These are phyloP conservation scores for Leptinotarsa texana DNA, from an alignment of 1,140 invertebrate genomes.

Conservation along the genomic window DNA sequence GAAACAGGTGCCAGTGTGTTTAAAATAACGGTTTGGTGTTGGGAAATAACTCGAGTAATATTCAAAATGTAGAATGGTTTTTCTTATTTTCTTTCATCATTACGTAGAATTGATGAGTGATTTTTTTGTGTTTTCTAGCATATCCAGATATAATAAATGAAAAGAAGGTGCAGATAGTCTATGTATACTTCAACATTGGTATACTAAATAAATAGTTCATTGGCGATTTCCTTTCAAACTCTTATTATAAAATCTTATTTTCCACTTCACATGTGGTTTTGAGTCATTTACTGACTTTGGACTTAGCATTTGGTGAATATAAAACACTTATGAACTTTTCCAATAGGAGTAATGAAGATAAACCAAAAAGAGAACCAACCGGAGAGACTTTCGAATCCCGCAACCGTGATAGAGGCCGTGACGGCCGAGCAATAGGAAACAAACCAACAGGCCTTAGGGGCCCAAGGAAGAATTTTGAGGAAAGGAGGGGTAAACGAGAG, in stretches of 20 bases:
- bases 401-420: conserved; percentile 53
- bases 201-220: too few relatives aligned
- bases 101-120: too few relatives aligned
- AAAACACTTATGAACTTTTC: background rate
- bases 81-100: too few relatives aligned
- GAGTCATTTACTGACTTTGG: background rate
- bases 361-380: conserved; percentile 36
- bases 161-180: too few relatives aligned
- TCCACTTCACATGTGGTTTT: background rate
- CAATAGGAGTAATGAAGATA: conserved; percentile 43
- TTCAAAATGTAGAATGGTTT: too few relatives aligned
- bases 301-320: background rate
- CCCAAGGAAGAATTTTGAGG: conserved; percentile 62
- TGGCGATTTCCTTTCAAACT: background rate
- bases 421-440: conserved; percentile 54
- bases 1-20: too few relatives aligned
- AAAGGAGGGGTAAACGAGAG: conserved; percentile 83
- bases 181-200: too few relatives aligned
- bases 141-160: too few relatives aligned
- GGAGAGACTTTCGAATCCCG: conserved; percentile 46
- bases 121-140: too few relatives aligned
- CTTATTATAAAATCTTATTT: conserved; percentile 12
- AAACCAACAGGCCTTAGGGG: conserved; percentile 56
- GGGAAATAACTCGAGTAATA: too few relatives aligned
- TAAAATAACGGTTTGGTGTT: too few relatives aligned